Conservation (phyloP, 2,113 vertebrate genomes). For the Ochotona princeps region DNA sequence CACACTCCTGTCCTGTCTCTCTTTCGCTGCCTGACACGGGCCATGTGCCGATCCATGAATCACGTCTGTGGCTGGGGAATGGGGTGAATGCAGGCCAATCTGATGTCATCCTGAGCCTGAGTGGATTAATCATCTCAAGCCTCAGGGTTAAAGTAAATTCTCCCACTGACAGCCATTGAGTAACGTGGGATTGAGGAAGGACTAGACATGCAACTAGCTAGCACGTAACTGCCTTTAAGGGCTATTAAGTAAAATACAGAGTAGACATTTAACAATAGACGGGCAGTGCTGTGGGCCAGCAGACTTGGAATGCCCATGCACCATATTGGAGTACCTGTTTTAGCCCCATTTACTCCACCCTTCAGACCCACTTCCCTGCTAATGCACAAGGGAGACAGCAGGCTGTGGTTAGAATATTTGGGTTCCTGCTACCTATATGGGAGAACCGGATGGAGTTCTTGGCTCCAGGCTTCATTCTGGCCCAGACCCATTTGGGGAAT, state of each 20-base stretch:
- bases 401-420: too few species aligned
- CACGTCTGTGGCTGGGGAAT: background rate
- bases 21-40: background rate
- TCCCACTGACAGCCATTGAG: background rate
- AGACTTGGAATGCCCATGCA: too few species aligned
- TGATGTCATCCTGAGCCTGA: background rate
- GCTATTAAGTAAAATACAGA: constrained; percentile 4
- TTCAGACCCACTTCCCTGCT: too few species aligned
- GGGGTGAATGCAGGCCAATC: background rate
- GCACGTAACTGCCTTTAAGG: background rate
- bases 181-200: background rate
- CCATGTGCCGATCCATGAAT: background rate
- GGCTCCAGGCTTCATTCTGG: too few species aligned
- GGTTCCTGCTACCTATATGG: too few species aligned
- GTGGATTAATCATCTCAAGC: background rate
- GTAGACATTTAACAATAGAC: background rate
- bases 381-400: too few species aligned
- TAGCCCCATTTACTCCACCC: too few species aligned
- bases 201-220: background rate
- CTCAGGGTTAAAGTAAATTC: background rate
- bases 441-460: too few species aligned
- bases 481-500: too few species aligned
- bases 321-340: too few species aligned
- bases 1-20: background rate
- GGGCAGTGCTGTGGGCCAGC: too few species aligned